Percentiles rank a stretch among this genome's conserved stretches.
phyloP scores from a whole-genome alignment of 2,888 invertebrate genomes.

The Drosophila neutralis region DNA sequence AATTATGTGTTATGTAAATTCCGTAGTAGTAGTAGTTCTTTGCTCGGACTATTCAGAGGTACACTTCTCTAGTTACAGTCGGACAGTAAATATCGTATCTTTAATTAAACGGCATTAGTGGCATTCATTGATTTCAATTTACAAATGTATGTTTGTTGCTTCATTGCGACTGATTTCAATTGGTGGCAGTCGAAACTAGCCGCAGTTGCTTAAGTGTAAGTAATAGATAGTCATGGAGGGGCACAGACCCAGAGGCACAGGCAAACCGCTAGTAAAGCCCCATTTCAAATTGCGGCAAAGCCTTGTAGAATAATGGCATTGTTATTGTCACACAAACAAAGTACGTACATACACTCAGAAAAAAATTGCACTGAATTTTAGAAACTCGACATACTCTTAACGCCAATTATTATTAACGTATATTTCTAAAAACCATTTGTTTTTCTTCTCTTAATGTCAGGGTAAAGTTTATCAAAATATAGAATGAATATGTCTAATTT shows the following conservation, averaged over 20 bases:
- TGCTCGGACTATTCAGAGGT: neutral
- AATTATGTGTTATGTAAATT: neutral
- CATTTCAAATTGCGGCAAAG: constrained; percentile 62
- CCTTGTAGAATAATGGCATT: constrained; percentile 63
- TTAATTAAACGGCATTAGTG: neutral
- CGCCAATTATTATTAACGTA: neutral
- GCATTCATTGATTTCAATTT: neutral
- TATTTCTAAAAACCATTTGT: neutral
- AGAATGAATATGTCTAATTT: neutral
- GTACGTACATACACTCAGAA: constrained; percentile 12
- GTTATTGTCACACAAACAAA: constrained; percentile 50
- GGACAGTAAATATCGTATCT: neutral
- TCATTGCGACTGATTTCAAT: constrained; percentile 26
- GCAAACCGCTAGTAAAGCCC: constrained; percentile 60
- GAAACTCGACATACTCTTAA: neutral
- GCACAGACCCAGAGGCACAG: constrained; percentile 10
- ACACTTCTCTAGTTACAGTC: neutral
- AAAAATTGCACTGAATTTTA: neutral
- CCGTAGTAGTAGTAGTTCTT: neutral
- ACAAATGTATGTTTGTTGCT: constrained; percentile 7
- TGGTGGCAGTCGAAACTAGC: constrained; percentile 34
- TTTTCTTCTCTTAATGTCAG: neutral
- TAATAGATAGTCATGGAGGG: constrained; percentile 25
- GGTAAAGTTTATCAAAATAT: neutral
- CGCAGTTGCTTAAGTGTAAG: constrained; percentile 62